Conservation (phyloP, 2,888 invertebrate genomes). For the Drosophila prolongata region DNA sequence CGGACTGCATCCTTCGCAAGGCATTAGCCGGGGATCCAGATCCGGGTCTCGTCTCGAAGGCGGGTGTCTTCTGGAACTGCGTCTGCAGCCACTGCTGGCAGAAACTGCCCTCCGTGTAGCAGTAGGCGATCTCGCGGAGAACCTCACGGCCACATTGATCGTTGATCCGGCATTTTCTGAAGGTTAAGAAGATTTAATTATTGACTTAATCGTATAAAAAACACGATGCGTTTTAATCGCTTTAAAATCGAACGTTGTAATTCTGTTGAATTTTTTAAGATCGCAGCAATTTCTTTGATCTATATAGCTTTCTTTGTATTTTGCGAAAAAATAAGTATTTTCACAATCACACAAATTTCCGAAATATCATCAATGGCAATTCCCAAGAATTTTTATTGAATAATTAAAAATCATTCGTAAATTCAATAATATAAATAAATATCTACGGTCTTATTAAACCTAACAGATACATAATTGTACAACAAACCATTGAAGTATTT, state of each 20-base stretch:
- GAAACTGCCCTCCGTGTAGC: slow-evolving; percentile 92
- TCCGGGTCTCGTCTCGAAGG: slow-evolving; percentile 74
- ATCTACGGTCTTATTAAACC: no score
- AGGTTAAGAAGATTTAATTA: background rate
- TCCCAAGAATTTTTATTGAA: background rate
- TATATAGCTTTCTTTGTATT: background rate
- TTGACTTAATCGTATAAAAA: background rate
- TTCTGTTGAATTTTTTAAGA: background rate
- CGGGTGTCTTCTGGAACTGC: slow-evolving; percentile 81
- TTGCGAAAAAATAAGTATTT: background rate
- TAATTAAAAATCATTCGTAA: no score
- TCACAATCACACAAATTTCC: background rate
- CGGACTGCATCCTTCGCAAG: slow-evolving; percentile 69
- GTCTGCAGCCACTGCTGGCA: slow-evolving; percentile 90
- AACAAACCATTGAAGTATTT: no score
- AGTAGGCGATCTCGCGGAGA: slow-evolving; percentile 93
- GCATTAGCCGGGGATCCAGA: slow-evolving; percentile 57
- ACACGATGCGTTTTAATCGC: background rate
- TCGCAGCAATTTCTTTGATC: background rate
- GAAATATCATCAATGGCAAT: background rate
- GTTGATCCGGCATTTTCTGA: slow-evolving; percentile 90
- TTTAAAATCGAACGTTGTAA: background rate
- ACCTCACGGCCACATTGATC: slow-evolving; percentile 91
- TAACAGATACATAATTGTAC: no score
- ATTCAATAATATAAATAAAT: no score